Conservation (phyloP, 2,113 vertebrate genomes). For the Chionodraco myersi region DNA sequence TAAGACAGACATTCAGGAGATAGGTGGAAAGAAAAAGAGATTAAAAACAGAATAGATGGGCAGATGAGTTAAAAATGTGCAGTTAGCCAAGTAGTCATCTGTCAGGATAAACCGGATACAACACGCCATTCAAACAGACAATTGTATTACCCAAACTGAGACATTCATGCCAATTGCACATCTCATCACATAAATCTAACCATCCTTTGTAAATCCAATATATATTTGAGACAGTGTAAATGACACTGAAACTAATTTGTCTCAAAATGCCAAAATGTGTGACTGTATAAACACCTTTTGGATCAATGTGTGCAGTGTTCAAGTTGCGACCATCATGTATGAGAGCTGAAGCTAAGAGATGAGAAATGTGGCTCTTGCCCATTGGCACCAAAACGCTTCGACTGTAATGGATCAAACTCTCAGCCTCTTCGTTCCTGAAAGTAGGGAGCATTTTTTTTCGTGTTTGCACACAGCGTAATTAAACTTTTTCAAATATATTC, state of each 20-base stretch:
- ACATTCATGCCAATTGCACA: slow-evolving; percentile 64
- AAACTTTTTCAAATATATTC: background rate
- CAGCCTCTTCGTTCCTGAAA: background rate
- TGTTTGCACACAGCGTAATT: background rate
- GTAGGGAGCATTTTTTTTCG: background rate
- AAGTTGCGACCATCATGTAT: background rate
- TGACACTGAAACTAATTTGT: slow-evolving; percentile 73
- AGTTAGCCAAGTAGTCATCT: slow-evolving; percentile 12
- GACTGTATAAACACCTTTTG: slow-evolving; percentile 6
- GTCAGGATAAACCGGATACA: slow-evolving; percentile 55
- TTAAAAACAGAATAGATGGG: background rate
- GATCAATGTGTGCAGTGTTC: no score
- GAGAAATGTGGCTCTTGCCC: background rate
- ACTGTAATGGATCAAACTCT: background rate
- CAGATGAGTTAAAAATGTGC: background rate
- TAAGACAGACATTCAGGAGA: background rate
- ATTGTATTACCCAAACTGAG: slow-evolving; percentile 50
- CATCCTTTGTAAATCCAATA: slow-evolving; percentile 59
- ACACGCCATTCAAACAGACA: slow-evolving; percentile 51
- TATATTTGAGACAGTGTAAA: slow-evolving; percentile 56
- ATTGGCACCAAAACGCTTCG: background rate
- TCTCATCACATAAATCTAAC: slow-evolving; percentile 53
- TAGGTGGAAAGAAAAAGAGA: background rate
- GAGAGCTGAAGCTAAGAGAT: background rate
- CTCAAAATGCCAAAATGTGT: slow-evolving; percentile 69